These are phyloP conservation scores for Macrobrachium nipponense DNA, from an alignment of 1,140 invertebrate genomes.

Conservation along the genomic window DNA sequence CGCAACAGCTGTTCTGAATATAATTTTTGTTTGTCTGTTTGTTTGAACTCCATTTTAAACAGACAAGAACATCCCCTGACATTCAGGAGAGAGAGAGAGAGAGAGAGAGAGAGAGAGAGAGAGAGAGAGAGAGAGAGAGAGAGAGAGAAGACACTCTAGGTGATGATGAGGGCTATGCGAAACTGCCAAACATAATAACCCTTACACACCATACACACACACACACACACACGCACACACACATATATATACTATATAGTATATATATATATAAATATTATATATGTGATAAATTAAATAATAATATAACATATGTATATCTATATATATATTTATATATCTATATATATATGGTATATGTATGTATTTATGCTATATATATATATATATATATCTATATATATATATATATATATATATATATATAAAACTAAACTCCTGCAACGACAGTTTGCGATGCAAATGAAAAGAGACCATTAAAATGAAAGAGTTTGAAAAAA, in stretches of 20 bases:
- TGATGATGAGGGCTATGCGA: neutral
- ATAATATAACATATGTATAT: neutral
- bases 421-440: neutral
- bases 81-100: slow-evolving; percentile 3
- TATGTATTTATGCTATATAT: neutral
- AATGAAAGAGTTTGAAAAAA: no score
- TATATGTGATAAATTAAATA: neutral
- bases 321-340: neutral
- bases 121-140: neutral
- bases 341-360: neutral
- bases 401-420: neutral
- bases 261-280: neutral
- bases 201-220: neutral
- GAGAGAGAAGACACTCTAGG: neutral
- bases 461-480: no score
- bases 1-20: no score
- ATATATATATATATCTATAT: neutral
- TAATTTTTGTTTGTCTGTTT: no score
- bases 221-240: neutral
- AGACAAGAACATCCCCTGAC: no score
- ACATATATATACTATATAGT: slow-evolving; percentile 8
- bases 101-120: neutral
- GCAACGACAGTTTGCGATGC: no score
- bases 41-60: no score
- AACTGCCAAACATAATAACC: neutral